Conservation (phyloP, 2,888 invertebrate genomes). For the Xestia ashworthii region DNA sequence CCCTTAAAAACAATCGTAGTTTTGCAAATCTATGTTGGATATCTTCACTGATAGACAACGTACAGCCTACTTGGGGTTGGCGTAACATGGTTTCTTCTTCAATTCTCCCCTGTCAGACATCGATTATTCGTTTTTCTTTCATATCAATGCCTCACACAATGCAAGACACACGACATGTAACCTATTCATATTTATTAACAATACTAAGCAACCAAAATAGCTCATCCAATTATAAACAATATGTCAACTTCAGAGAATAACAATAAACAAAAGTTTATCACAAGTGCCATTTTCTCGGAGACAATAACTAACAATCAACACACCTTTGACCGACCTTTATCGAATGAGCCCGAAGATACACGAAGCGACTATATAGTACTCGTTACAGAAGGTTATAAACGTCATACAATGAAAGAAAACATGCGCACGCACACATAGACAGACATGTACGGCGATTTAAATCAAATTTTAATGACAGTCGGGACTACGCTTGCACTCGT, state of each 20-base stretch:
- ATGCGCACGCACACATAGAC: too few relatives aligned
- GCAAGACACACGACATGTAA: neutral
- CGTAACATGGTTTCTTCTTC: neutral
- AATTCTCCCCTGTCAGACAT: neutral
- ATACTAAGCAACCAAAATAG: constrained; percentile 22
- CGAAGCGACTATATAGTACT: neutral
- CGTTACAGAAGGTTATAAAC: neutral
- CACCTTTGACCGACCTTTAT: constrained; percentile 62
- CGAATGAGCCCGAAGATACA: constrained; percentile 39
- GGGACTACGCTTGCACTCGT: neutral
- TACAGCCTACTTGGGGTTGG: neutral
- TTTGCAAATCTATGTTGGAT: neutral
- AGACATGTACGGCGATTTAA: neutral
- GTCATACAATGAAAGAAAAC: neutral
- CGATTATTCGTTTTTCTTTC: neutral
- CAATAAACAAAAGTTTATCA: constrained; percentile 63
- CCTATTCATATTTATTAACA: neutral
- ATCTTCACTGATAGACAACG: neutral
- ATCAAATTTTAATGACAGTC: neutral
- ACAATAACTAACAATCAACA: constrained; percentile 57
- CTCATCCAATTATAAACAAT: constrained; percentile 37
- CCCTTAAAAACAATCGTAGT: neutral
- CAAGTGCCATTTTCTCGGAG: constrained; percentile 64
- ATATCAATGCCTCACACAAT: neutral
- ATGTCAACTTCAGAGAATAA: constrained; percentile 36